phyloP scores from a whole-genome alignment of 1,140 invertebrate species.

The Monochamus saltuarius region DNA sequence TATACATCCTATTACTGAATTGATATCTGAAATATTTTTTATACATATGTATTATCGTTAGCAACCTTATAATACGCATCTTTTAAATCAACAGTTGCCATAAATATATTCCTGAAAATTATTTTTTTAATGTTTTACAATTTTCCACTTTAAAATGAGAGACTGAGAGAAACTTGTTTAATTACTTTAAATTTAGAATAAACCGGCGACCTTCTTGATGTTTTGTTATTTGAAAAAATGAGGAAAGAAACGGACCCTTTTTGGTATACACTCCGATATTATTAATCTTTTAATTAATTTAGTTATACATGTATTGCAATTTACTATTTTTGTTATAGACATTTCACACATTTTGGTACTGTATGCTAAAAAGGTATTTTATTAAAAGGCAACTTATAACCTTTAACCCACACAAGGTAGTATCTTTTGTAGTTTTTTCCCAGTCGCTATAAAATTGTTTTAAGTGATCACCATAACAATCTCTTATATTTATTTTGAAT shows the following conservation, averaged over 20 bases:
- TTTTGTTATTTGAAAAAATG: constrained; percentile 28
- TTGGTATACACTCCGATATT: neutral
- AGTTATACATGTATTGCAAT: neutral
- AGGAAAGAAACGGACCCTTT: constrained; percentile 30
- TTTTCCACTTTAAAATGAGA: constrained; percentile 41
- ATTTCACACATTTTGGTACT: neutral
- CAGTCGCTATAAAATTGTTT: neutral
- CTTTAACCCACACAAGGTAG: constrained; percentile 2
- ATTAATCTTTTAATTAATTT: neutral
- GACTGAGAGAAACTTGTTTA: constrained; percentile 29
- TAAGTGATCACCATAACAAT: neutral
- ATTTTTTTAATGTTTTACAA: constrained; percentile 28
- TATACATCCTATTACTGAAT: constrained; percentile 25
- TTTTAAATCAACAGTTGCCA: constrained; percentile 31
- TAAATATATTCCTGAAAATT: constrained; percentile 26
- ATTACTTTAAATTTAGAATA: constrained; percentile 37
- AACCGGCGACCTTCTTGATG: constrained; percentile 30
- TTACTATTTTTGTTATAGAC: neutral
- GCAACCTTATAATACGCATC: constrained; percentile 31
- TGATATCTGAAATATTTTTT: constrained; percentile 31
- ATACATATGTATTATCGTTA: constrained; percentile 24
- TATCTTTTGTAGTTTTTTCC: neutral
- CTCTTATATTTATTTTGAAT: neutral
- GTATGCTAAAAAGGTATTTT: neutral
- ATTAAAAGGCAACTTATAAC: constrained; percentile 5